phyloP scores from a whole-genome alignment of 1,140 invertebrate genomes.

The Neodiprion virginianus region DNA sequence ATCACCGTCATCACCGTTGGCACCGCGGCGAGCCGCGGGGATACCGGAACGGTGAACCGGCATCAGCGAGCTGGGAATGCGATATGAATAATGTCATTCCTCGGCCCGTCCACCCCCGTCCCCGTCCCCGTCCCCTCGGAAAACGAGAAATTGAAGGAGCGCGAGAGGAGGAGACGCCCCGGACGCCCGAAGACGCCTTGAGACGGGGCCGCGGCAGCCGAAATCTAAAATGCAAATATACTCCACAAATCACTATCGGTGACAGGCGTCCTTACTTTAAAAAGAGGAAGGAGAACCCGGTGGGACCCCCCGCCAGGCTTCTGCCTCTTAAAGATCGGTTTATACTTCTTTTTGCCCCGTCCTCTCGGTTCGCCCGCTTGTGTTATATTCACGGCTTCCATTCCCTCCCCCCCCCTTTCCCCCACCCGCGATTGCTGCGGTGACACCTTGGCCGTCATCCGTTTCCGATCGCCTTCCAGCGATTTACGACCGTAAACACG shows the following conservation, averaged over 20 bases:
- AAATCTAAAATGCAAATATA: slow-evolving; percentile 63
- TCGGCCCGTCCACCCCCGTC: slow-evolving; percentile 38
- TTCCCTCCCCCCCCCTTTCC: neutral
- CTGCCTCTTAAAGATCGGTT: neutral
- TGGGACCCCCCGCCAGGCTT: slow-evolving; percentile 55
- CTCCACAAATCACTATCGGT: slow-evolving; percentile 62
- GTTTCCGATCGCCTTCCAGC: neutral
- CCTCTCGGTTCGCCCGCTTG: neutral
- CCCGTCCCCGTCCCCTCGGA: slow-evolving; percentile 27
- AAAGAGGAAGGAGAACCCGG: slow-evolving; percentile 56
- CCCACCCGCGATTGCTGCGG: neutral
- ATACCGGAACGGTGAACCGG: slow-evolving; percentile 13
- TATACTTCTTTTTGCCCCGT: neutral
- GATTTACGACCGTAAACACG: slow-evolving; percentile 4
- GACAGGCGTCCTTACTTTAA: slow-evolving; percentile 59
- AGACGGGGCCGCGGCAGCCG: slow-evolving; percentile 48
- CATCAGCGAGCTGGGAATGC: slow-evolving; percentile 33
- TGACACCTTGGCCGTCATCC: neutral
- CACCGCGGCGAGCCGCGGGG: neutral
- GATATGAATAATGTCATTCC: slow-evolving; percentile 61
- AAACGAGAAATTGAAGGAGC: slow-evolving; percentile 42
- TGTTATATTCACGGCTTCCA: neutral
- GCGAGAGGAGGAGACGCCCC: slow-evolving; percentile 32
- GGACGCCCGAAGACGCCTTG: slow-evolving; percentile 18
- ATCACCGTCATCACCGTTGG: slow-evolving; percentile 20